Evolutionary conservation across 1,140 invertebrate species (phyloP), one percentile per base, ranked within the genome.

Genomic region (Drosophila murphyi): DNA sequence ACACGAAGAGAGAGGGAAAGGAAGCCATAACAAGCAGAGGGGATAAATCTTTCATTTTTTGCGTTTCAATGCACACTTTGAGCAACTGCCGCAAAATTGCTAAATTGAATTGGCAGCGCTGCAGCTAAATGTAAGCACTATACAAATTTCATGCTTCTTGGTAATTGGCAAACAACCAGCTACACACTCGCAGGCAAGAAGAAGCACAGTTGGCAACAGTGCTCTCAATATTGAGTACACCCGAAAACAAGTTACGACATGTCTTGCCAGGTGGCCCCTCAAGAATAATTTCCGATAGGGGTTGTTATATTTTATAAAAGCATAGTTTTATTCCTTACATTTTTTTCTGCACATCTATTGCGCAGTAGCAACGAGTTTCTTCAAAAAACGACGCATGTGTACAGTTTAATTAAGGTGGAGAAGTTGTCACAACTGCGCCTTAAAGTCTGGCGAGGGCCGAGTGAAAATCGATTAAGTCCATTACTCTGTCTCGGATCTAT

Each of bases 31-130:
- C 28, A 35, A 52, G 4, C 34, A 32, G n/a, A 48, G 6, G 48
- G 48, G 43, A 79, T 85, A 89, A 85, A 89, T 80, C 78, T 89
- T 78, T 57, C 69, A 88, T 89, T 89, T 89, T 89, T 89, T 89
- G 78, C 85, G 85, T 89, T 89, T 81, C 86, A 89, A 62, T 89
- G 72, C 74, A 47, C 81, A 75, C 85, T 88, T 88, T 88, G 85
- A 88, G 80, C 56, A 65, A 83, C 63, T 79, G 75, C 65, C 64
- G 65, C 57, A 48, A 87, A 82, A 87, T 87, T 88, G 72, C 67
- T 78, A 87, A 88, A 88, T 88, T 88, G 82, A 75, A 88, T 68
- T 68, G 75, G 64, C 62, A 68, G 52, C 41, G 37, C 10, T 20
- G 2, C 29, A 47, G 12, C 20, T 20, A 28, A 61, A 35, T 39